Conservation (phyloP, 2,797 vertebrate genomes). For the Cuculus canorus region DNA sequence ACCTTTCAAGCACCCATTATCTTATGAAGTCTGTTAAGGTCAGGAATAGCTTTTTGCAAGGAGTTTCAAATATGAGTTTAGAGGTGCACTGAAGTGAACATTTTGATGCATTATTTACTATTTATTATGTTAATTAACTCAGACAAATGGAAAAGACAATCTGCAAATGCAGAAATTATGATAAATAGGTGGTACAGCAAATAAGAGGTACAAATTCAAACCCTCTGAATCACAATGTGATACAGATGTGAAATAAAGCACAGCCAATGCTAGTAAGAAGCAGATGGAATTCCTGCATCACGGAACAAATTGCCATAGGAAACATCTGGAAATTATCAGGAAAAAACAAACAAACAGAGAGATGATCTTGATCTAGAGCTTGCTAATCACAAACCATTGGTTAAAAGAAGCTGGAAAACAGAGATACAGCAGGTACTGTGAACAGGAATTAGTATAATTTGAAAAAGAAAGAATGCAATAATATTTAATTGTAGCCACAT, state of each 20-base stretch:
- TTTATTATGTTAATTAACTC: not conserved
- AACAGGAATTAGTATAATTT: not conserved
- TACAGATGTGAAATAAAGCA: not conserved
- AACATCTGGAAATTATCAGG: slow-evolving; percentile 43
- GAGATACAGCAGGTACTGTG: not conserved
- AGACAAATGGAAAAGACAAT: not conserved
- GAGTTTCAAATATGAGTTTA: not conserved
- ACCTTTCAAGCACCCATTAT: not conserved
- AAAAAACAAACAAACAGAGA: slow-evolving; percentile 35
- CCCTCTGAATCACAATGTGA: not conserved
- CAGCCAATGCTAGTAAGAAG: not conserved
- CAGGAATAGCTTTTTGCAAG: not conserved
- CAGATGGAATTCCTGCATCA: slow-evolving; percentile 19
- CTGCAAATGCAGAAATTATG: not conserved
- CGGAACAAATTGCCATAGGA: not conserved
- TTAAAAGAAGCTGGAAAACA: not conserved
- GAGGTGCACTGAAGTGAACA: not conserved
- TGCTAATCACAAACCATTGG: not conserved
- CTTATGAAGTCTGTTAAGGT: not conserved
- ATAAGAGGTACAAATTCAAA: slow-evolving; percentile 4
- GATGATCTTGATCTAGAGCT: not conserved
- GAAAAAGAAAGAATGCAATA: not conserved
- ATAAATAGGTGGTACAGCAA: not conserved
- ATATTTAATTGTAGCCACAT: not conserved
- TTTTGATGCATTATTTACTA: not conserved